Base-by-base conservation (phyloP, 2,888 invertebrate species). In the Plagodis pulveraria region DNA sequence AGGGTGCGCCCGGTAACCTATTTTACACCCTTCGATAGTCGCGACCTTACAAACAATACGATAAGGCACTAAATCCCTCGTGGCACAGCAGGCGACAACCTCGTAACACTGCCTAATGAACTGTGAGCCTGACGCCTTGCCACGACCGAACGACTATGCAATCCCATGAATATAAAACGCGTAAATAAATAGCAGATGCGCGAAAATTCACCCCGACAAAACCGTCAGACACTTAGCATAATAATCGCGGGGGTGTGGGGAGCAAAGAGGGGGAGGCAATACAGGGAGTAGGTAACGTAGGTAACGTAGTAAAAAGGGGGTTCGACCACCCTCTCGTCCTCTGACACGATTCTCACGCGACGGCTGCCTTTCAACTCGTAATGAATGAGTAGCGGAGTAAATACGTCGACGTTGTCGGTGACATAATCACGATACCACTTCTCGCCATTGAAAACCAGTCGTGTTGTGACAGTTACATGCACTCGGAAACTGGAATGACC, bases 131-230 rank as follows among this genome's bases (percentile, higher is more conserved):
- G 82, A 81, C 83, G 84, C 79, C 79, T 83, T 75, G 78, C 83
- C 78, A 83, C 82, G 81, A 81, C 72, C 81, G 82, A 83, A 74
- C 81, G 78, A 77, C 80, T 81, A 67, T 82, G 79, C 84, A 88
- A 86, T 84, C 84, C 87, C 74, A 91, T 91, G 91, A 92, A 91
- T 92, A 91, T 88, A 91, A 90, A 91, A 82, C 86, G 86, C 88
- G 89, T 91, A 92, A 92, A 91, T 91, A 92, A 91, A 92, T 91
- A 92, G 89, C 91, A 91, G 92, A 92, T 91, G 92, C 89, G 91
- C 91, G 91, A 91, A 92, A 91, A 89, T 81, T 89, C 89, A 83
- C 89, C 90, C 90, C 86, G 85, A 74, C 79, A 77, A 80, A 84
- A 83, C 86, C 81, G 83, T 81, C 84, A 86, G 84, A 90, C 89